Evolutionary conservation across 2,113 vertebrate species (phyloP).

Genomic region (Anser brachyrhynchus): DNA sequence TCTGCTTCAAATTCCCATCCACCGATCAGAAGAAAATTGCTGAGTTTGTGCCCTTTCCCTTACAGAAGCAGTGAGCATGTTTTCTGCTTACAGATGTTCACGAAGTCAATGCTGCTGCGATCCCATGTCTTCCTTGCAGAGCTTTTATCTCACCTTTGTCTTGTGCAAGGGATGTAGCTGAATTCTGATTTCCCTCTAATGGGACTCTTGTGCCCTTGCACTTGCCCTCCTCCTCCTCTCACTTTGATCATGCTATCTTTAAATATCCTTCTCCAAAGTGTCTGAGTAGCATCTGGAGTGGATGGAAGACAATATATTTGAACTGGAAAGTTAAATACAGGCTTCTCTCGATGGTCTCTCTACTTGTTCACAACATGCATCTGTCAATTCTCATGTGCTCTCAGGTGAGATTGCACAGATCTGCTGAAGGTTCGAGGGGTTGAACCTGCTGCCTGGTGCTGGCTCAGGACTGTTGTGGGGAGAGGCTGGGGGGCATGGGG

Average conservation of each 20-base stretch:
- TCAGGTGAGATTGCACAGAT: background rate
- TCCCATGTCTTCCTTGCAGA: background rate
- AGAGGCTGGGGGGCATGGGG: background rate
- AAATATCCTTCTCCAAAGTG: background rate
- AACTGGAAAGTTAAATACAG: background rate
- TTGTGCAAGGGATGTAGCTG: background rate
- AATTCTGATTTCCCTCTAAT: conserved; percentile 7
- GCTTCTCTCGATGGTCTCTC: background rate
- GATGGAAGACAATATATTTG: background rate
- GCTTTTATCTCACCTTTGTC: background rate
- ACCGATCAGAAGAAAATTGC: background rate
- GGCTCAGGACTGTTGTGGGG: background rate
- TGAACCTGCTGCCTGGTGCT: background rate
- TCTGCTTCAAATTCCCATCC: background rate
- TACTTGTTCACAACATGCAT: background rate
- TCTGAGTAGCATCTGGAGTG: background rate
- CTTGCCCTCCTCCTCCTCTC: background rate
- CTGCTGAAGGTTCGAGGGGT: background rate
- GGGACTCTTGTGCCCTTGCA: background rate
- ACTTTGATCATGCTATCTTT: background rate
- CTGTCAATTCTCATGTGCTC: background rate
- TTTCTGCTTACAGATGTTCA: background rate
- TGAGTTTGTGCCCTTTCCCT: background rate
- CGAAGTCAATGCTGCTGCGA: background rate
- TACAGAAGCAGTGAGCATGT: background rate